Evolutionary conservation across 2,113 vertebrate species (phyloP).

Genomic region (Indicator indicator): DNA sequence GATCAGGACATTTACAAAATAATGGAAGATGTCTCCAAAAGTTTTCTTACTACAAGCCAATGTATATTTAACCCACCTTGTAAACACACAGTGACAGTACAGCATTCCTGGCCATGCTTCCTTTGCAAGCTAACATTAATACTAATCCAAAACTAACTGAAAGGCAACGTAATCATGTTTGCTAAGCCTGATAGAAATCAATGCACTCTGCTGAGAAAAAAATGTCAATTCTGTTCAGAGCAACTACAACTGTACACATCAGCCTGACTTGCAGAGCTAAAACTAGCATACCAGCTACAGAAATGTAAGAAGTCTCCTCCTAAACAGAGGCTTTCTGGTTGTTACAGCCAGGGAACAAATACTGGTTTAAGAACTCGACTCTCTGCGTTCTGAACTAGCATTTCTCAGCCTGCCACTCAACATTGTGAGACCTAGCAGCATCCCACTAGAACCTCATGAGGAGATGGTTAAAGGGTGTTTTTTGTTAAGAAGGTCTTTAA

Average conservation of each 20-base stretch:
- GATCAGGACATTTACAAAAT: background rate
- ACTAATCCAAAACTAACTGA: conserved; percentile 53
- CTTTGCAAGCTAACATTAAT: background rate
- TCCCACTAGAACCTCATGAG: background rate
- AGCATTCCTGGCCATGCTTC: conserved; percentile 26
- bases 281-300: background rate
- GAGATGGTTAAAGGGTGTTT: background rate
- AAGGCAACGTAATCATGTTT: background rate
- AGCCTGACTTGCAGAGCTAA: conserved; percentile 2
- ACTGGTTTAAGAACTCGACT: background rate
- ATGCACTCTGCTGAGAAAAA: conserved; percentile 19
- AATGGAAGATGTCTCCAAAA: conserved; percentile 15
- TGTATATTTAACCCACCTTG: background rate
- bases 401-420: background rate
- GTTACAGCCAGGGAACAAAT: background rate
- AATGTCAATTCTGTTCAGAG: conserved; percentile 6
- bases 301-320: conserved; percentile 30
- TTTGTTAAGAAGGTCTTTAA: background rate
- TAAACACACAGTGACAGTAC: background rate
- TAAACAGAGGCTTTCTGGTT: background rate
- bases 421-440: background rate
- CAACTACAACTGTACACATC: conserved; percentile 3
- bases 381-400: background rate
- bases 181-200: conserved; percentile 9
- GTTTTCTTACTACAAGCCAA: background rate